Evolutionary conservation across 2,888 invertebrate genomes (phyloP).

Genomic region (Lasius fuliginosus): DNA sequence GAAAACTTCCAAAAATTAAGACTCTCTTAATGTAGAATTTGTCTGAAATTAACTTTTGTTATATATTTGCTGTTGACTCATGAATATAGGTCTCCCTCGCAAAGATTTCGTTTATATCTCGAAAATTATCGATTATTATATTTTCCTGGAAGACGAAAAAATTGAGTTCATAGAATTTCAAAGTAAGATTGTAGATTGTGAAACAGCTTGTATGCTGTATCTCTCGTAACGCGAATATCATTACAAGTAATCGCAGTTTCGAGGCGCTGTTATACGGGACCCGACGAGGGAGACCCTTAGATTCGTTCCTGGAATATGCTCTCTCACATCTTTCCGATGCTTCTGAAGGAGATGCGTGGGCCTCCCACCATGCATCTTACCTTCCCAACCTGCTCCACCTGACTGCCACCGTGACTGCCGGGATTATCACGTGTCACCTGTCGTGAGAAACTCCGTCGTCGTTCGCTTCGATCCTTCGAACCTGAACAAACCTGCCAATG

Average conservation of each 20-base stretch:
- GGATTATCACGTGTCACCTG: conserved; percentile 86
- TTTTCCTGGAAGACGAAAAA: background rate
- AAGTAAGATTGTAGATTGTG: background rate
- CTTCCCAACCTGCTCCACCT: conserved; percentile 81
- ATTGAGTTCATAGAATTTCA: background rate
- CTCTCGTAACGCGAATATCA: background rate
- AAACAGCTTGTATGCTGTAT: background rate
- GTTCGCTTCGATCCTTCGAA: conserved; percentile 63
- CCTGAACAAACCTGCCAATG: background rate
- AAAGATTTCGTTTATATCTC: background rate
- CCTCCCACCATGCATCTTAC: conserved; percentile 59
- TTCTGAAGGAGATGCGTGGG: conserved; percentile 46
- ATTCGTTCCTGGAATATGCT: conserved; percentile 2
- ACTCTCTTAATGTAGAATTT: background rate
- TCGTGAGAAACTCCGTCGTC: conserved; percentile 82
- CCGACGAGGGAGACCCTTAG: background rate
- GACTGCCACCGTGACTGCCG: conserved; percentile 77
- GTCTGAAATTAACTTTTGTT: background rate
- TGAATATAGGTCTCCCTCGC: background rate
- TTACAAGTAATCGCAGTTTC: background rate
- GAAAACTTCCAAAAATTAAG: background rate
- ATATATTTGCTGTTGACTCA: background rate
- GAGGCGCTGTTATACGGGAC: background rate
- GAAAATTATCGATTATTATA: background rate
- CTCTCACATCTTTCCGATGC: conserved; percentile 59